Evolutionary conservation across 1,140 invertebrate genomes (phyloP).

Genomic region (Bradysia coprophila): DNA sequence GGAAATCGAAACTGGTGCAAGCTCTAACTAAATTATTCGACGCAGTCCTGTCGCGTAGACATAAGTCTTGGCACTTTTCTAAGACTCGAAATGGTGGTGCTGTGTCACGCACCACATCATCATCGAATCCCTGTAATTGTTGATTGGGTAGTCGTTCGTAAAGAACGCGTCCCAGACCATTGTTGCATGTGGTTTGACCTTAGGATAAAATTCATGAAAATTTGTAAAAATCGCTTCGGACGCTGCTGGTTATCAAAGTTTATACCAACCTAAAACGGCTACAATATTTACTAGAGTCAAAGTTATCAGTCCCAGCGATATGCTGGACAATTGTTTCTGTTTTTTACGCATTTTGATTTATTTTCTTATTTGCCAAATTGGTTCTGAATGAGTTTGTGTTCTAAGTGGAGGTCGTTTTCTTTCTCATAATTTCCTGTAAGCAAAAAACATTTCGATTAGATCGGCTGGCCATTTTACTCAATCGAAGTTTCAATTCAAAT

Average conservation of each 20-base stretch:
- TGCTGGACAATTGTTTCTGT: conserved; percentile 1
- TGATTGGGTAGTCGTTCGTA: conserved; percentile 77
- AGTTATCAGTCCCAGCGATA: background rate
- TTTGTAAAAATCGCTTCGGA: conserved; percentile 4
- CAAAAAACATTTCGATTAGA: too few relatives aligned
- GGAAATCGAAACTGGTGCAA: conserved; percentile 77
- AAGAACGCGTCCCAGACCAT: conserved; percentile 65
- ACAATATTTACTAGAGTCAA: background rate
- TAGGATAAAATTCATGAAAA: conserved; percentile 12
- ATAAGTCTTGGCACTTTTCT: conserved; percentile 71
- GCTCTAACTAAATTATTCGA: conserved; percentile 59
- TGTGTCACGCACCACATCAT: conserved; percentile 68
- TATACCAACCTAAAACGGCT: background rate
- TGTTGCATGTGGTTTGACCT: conserved; percentile 72
- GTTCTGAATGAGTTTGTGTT: too few relatives aligned
- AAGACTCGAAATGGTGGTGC: conserved; percentile 67
- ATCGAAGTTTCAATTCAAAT: too few relatives aligned
- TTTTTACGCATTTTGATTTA: conserved; percentile 2
- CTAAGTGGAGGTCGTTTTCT: too few relatives aligned
- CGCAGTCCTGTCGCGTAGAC: conserved; percentile 58
- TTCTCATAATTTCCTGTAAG: too few relatives aligned
- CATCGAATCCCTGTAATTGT: conserved; percentile 71
- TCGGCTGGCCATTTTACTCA: too few relatives aligned
- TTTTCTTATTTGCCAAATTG: too few relatives aligned
- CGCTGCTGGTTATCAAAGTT: conserved; percentile 1